These are phyloP conservation scores for Dryadula phaetusa DNA, from an alignment of 2,888 invertebrate genomes.

Conservation along the genomic window DNA sequence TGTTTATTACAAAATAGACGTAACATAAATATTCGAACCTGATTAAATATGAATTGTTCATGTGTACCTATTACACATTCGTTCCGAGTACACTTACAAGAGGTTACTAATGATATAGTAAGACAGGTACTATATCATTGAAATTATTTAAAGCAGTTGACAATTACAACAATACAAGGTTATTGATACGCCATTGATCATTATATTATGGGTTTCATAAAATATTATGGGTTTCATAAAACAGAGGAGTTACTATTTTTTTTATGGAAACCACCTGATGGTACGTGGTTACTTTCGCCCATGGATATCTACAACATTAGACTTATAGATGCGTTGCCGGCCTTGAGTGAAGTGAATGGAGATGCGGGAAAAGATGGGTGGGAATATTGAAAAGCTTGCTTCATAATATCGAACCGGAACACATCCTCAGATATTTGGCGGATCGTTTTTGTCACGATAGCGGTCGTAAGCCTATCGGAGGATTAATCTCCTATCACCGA, in stretches of 20 bases:
- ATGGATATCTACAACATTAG: too few species aligned
- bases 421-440: too few species aligned
- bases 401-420: too few species aligned
- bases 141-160: constrained; percentile 6
- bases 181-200: neutral
- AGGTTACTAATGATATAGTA: neutral
- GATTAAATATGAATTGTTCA: neutral
- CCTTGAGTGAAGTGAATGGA: too few species aligned
- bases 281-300: too few species aligned
- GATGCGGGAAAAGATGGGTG: too few species aligned
- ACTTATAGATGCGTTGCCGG: too few species aligned
- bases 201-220: constrained; percentile 14
- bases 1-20: neutral
- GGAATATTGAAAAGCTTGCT: too few species aligned
- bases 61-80: constrained; percentile 1
- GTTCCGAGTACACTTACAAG: constrained; percentile 10
- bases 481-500: too few species aligned
- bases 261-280: too few species aligned
- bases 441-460: too few species aligned
- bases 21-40: neutral
- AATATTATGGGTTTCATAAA: constrained; percentile 17
- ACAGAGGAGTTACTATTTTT: constrained; percentile 28
- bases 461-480: too few species aligned
- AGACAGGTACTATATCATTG: constrained; percentile 1
- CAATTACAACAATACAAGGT: constrained; percentile 21